These are phyloP conservation scores for Scophthalmus maximus DNA, from an alignment of 2,113 vertebrate genomes.

Conservation along the genomic window DNA sequence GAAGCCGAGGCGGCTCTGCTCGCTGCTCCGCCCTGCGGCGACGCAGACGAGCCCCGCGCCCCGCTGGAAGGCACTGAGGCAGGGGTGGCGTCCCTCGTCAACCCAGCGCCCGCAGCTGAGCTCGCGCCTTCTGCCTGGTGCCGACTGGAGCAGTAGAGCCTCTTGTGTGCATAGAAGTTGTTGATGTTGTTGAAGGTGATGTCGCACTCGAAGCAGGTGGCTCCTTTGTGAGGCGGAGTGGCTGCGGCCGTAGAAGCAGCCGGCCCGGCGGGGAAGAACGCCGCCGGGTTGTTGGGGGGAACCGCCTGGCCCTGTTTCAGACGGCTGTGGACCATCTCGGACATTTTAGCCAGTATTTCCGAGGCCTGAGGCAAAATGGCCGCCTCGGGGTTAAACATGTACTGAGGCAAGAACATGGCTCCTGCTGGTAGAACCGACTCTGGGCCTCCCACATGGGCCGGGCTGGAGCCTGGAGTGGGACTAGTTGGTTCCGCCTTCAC, in stretches of 20 bases:
- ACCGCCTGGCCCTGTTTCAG: slow-evolving; percentile 89
- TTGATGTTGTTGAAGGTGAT: slow-evolving; percentile 98
- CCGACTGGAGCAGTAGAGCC: slow-evolving; percentile 95
- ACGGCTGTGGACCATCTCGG: slow-evolving; percentile 95
- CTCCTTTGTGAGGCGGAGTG: slow-evolving; percentile 86
- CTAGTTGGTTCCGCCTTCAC: slow-evolving; percentile 91
- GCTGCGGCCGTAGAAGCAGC: slow-evolving; percentile 63
- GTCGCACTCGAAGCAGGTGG: slow-evolving; percentile 96
- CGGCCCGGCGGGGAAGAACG: slow-evolving; percentile 75
- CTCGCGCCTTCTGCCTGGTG: slow-evolving; percentile 82
- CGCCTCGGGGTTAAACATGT: slow-evolving; percentile 88
- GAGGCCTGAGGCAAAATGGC: slow-evolving; percentile 92
- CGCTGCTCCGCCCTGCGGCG: slow-evolving; percentile 72
- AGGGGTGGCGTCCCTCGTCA: slow-evolving; percentile 55
- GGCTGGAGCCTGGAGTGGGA: slow-evolving; percentile 92
- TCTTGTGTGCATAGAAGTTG: slow-evolving; percentile 98
- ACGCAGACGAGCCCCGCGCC: slow-evolving; percentile 17
- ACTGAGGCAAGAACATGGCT: slow-evolving; percentile 89
- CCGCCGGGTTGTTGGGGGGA: slow-evolving; percentile 60
- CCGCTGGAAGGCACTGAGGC: slow-evolving; percentile 42
- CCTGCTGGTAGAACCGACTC: slow-evolving; percentile 82
- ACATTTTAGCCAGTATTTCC: slow-evolving; percentile 98
- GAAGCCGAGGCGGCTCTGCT: slow-evolving; percentile 75
- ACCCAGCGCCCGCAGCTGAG: slow-evolving; percentile 40
- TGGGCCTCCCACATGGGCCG: slow-evolving; percentile 83